Base-by-base conservation (phyloP, 2,888 invertebrate species). In the Therioaphis trifolii region DNA sequence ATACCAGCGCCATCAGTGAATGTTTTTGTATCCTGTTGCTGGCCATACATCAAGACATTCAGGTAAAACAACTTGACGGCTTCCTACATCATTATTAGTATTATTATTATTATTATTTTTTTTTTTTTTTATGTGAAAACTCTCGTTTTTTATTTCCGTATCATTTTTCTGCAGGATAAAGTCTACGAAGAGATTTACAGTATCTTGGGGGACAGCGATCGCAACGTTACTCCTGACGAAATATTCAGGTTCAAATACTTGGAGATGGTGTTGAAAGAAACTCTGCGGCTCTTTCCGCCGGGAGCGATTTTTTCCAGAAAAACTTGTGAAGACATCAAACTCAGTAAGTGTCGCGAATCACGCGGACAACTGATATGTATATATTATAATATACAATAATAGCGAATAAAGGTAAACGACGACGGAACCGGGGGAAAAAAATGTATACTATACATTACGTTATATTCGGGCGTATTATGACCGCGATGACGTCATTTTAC, bases 181-280 rank as follows among this genome's bases (percentile, higher is more conserved):
- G 85, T 74, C 0, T 86, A 85, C 24, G 85, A 84, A 2, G 86
- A 86, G 52, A 80, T 86, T 21, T 82, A 84, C 84, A 80, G 71
- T 46, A 75, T 86, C 11, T 84, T 86, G 40, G 86, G 86, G 61
- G 86, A 87, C 84, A 86, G 85, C 55, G 84, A 86, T 76, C 84
- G 86, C 82, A 89, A 88, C 89, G 89, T 89, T 87, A 88, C 87
- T 84, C 86, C 86, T 88, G 89, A 89, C 88, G 89, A 88, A 88
- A 88, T 89, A 86, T 88, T 89, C 40, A 74, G 68, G 49, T 77
- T 86, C 40, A 77, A 71, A 29, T 86, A 86, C 63, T 40, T 85
- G 63, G 86, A 86, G 58, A 85, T 85, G 84, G 85, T 85, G 4
- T 46, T 86, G 15, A 86, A 85, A 77, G 86, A 86, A 85, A 85